A percentile compares a stretch with the other conserved stretches of the same genome.
Conservation (phyloP, 2,113 vertebrate genomes). For the Pavo muticus region DNA sequence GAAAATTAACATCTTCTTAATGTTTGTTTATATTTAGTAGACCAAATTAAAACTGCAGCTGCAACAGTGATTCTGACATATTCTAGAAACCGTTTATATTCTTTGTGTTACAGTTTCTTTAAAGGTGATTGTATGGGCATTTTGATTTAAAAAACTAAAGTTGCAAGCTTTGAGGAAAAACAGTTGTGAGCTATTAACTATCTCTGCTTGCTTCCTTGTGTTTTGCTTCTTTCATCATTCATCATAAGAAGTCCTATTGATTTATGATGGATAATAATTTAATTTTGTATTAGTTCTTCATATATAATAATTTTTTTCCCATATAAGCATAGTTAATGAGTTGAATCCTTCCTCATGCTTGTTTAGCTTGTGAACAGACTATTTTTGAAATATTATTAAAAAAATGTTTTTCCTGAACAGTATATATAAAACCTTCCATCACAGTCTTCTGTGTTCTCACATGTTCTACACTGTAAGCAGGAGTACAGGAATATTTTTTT, state of each 20-base stretch:
- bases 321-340: not conserved
- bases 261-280: not conserved
- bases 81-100: not conserved
- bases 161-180: not conserved
- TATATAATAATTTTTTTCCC: not conserved
- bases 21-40: not conserved
- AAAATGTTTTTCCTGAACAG: no score
- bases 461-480: not conserved
- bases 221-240: not conserved
- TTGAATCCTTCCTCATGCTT: not conserved
- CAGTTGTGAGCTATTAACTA: not conserved
- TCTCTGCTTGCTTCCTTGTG: not conserved
- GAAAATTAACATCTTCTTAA: not conserved
- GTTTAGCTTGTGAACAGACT: not conserved
- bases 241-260: not conserved
- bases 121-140: not conserved
- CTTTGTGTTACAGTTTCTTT: not conserved
- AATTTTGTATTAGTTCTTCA: not conserved
- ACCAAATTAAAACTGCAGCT: not conserved
- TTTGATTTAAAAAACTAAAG: not conserved
- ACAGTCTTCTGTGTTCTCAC: not conserved
- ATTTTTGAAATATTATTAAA: not conserved
- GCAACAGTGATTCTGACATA: not conserved
- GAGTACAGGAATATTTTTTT: not conserved
- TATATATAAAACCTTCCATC: not conserved